These are phyloP conservation scores for Taurulus bubalis DNA, from an alignment of 2,113 vertebrate genomes.

Conservation along the genomic window DNA sequence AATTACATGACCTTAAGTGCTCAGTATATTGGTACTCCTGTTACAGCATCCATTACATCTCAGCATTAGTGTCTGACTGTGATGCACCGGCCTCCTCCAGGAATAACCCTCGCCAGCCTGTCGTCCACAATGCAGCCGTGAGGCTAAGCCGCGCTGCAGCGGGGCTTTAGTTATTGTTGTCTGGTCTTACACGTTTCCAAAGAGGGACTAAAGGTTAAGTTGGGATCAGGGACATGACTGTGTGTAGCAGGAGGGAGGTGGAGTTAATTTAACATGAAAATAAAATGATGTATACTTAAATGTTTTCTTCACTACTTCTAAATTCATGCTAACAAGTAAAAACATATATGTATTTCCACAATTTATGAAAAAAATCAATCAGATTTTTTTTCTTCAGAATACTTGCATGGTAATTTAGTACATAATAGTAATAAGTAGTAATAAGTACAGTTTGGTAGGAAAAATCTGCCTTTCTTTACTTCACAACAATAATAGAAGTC, in stretches of 20 bases:
- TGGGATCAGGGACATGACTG: constrained; percentile 42
- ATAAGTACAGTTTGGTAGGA: background rate
- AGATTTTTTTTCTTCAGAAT: background rate
- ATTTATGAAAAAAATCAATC: background rate
- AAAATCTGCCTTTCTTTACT: background rate
- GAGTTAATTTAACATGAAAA: background rate
- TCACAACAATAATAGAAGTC: background rate
- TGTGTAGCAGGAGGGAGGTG: background rate
- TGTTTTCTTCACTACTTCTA: too few relatives aligned
- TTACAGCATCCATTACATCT: constrained; percentile 33
- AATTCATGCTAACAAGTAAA: background rate
- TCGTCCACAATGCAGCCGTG: background rate
- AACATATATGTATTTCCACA: background rate
- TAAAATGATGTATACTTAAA: background rate
- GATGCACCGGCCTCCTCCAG: constrained; percentile 26
- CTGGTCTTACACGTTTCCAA: constrained; percentile 14
- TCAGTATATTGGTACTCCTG: background rate
- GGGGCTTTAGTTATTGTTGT: constrained; percentile 35
- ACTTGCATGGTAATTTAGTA: background rate
- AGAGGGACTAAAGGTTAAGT: constrained; percentile 40
- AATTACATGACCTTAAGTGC: constrained; percentile 32
- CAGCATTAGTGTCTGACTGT: constrained; percentile 37
- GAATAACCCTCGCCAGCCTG: constrained; percentile 40
- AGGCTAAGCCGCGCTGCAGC: constrained; percentile 11
- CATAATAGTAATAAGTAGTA: too few relatives aligned